Conservation (phyloP, 2,888 invertebrate genomes). For the Hybos culiciformis region DNA sequence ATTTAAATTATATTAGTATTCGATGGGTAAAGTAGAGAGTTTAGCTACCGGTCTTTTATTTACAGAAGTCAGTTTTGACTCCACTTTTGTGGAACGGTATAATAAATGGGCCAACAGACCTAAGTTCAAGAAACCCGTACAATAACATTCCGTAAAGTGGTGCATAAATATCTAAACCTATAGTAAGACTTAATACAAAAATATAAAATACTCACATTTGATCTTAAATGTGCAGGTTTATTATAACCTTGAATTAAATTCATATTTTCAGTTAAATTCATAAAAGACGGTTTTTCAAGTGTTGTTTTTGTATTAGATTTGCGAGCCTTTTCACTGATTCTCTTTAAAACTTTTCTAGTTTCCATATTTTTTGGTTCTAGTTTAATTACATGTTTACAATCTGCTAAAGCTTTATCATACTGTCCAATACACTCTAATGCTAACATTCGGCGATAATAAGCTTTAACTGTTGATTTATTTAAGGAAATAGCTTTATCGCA, state of each 20-base stretch:
- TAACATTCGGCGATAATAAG: conserved; percentile 65
- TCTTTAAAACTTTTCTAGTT: conserved; percentile 38
- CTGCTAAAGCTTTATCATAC: conserved; percentile 53
- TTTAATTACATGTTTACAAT: conserved; percentile 53
- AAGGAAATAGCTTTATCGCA: conserved; percentile 66
- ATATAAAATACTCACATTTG: conserved; percentile 17
- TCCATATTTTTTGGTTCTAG: conserved; percentile 69
- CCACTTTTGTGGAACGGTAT: too few relatives aligned
- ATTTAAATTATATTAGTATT: too few relatives aligned
- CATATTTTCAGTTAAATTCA: conserved; percentile 15
- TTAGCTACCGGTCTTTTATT: too few relatives aligned
- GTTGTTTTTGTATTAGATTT: conserved; percentile 19
- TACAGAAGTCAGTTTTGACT: too few relatives aligned
- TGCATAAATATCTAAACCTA: background rate
- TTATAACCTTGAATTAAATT: conserved; percentile 25
- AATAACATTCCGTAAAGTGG: too few relatives aligned
- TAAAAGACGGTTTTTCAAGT: conserved; percentile 9
- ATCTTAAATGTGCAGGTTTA: conserved; percentile 28
- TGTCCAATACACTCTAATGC: conserved; percentile 60
- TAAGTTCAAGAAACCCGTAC: too few relatives aligned
- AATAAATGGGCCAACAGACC: too few relatives aligned
- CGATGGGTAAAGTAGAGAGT: too few relatives aligned
- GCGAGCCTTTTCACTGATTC: conserved; percentile 27
- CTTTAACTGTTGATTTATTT: conserved; percentile 71
- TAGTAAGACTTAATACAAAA: background rate